Conservation (phyloP, 2,113 vertebrate species). For the Puffinus mauretanicus region DNA sequence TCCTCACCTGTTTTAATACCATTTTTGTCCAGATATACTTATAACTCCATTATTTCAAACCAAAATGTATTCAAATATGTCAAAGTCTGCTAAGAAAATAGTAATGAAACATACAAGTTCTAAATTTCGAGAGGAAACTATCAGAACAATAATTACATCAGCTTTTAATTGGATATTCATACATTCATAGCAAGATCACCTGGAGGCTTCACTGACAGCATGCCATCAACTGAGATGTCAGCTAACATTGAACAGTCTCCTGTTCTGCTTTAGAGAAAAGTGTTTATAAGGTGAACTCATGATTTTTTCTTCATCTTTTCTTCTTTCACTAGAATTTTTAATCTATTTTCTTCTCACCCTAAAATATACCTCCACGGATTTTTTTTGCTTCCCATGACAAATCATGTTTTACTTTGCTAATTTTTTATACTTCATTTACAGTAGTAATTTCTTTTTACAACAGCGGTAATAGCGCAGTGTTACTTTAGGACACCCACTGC, state of each 20-base stretch:
- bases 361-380: not conserved
- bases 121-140: not conserved
- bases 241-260: not conserved
- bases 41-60: not conserved
- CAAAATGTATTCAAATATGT: not conserved
- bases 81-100: not conserved
- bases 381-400: not conserved
- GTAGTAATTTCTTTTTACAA: not conserved
- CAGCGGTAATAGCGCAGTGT: not conserved
- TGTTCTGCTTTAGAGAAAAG: not conserved
- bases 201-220: not conserved
- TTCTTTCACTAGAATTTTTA: not conserved
- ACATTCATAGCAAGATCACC: not conserved
- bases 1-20: not conserved
- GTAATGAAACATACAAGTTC: not conserved
- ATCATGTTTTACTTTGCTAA: not conserved
- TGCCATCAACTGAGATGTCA: not conserved
- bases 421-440: not conserved
- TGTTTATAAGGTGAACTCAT: not conserved
- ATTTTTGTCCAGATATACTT: not conserved
- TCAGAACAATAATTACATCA: not conserved
- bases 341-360: not conserved
- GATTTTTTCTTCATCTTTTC: not conserved
- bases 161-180: not conserved
- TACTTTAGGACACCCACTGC: not conserved